Base-by-base conservation (phyloP, 2,888 invertebrate genomes). In the Epinotia bilunana region DNA sequence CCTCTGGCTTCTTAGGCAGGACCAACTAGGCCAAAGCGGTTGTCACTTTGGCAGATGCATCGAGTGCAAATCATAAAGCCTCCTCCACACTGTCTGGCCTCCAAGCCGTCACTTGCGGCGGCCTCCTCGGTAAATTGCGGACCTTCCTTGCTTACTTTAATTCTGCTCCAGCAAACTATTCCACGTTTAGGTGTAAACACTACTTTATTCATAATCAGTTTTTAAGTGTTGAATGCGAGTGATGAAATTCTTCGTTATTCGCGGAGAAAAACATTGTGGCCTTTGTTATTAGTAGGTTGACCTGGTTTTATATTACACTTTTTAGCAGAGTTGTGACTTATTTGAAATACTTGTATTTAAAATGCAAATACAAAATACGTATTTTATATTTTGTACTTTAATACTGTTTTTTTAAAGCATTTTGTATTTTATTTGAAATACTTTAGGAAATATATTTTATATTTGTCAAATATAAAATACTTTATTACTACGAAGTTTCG, bases 141-240 rank as follows among this genome's bases (percentile, higher is more conserved):
- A 3, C 65, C 58, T 28, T 60, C 68, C 73, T 69, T 69, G 68
- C 68, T 73, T 57, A 57, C 62, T 69, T 73, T 73, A 57, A 73
- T 69, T 62, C 39, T 39, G 20, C 61, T 28, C 60, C 53, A 20
- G 68, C 64, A 68, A 61, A 73, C 73, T 73, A 73, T 68, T 73
- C 23, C 39, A 20, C 18, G 55, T 58, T 64, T 49, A 65, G 49
- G 72, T 72, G 72, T 72, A 63, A 73, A 73, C 64, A 60, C 7
- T 58, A 57, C 7, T 73, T 72, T 65, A 60, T 65, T 64, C 65
- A 60, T 73, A 65, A 65, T 46, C 49, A 65, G 53, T 28, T 46
- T 65, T 67, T 58, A 58, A 46, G 43, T 69, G 58, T 60, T 69
- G 43, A 69, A 69, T 69, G 58, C 16, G 49, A 53, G 43, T 43